phyloP scores from a whole-genome alignment of 2,113 vertebrate species.

The Calyptommatus sinebrachiatus region DNA sequence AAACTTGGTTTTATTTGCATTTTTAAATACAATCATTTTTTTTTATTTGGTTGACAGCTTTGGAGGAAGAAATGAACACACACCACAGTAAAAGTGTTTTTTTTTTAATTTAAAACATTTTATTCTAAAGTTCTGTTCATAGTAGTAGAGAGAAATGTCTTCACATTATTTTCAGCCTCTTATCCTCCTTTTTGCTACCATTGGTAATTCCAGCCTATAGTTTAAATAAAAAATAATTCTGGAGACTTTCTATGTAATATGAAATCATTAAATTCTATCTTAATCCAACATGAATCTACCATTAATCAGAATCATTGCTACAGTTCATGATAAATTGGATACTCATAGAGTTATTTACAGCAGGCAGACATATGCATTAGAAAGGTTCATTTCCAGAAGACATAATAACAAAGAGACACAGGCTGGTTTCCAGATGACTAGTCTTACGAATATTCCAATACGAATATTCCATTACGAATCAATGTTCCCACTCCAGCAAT shows the following conservation, averaged over 20 bases:
- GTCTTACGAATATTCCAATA: no score
- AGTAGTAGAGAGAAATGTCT: slow-evolving; percentile 11
- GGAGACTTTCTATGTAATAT: slow-evolving; percentile 30
- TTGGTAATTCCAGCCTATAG: slow-evolving; percentile 38
- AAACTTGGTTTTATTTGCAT: background rate
- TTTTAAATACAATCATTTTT: background rate
- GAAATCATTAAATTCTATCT: slow-evolving; percentile 43
- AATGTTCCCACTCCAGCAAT: no score
- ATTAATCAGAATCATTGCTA: slow-evolving; percentile 16
- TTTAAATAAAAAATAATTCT: slow-evolving; percentile 32
- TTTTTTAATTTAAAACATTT: slow-evolving; percentile 61
- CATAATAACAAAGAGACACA: no score
- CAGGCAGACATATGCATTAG: slow-evolving; percentile 28
- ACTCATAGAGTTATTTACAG: background rate
- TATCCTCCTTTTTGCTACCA: slow-evolving; percentile 24
- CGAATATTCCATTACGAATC: no score
- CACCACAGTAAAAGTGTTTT: slow-evolving; percentile 21
- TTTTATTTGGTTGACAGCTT: background rate
- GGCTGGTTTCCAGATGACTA: no score
- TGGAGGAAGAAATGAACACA: background rate
- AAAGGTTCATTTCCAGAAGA: slow-evolving; percentile 8
- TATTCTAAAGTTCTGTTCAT: slow-evolving; percentile 23
- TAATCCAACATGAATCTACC: slow-evolving; percentile 39
- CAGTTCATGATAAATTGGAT: slow-evolving; percentile 25
- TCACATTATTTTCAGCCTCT: slow-evolving; percentile 33